Evolutionary conservation across 2,797 vertebrate species (phyloP).

Genomic region (Hydrolagus colliei): DNA sequence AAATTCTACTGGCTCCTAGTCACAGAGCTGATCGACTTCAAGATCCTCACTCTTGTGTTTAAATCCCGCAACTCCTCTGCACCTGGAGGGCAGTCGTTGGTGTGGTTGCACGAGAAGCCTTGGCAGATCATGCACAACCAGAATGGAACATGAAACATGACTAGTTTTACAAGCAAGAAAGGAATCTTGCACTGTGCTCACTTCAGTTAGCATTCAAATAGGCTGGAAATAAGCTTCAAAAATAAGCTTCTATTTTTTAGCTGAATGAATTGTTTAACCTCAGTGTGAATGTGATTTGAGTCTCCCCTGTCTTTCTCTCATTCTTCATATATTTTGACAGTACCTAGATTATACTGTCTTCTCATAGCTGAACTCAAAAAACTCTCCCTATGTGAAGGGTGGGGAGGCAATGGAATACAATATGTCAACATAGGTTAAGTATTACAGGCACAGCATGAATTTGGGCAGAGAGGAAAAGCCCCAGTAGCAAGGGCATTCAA

Average conservation of each 20-base stretch:
- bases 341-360: neutral
- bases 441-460: too few species aligned
- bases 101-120: constrained; percentile 15
- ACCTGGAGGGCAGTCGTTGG: neutral
- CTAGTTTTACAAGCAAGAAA: neutral
- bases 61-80: too few species aligned
- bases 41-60: too few species aligned
- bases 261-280: neutral
- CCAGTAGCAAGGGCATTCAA: too few species aligned
- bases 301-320: neutral
- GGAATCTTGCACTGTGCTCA: neutral
- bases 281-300: neutral
- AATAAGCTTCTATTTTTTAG: neutral
- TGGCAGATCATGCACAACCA: constrained; percentile 2
- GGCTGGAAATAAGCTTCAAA: constrained; percentile 4
- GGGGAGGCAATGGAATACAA: neutral
- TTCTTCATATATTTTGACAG: neutral
- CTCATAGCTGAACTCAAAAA: neutral
- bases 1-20: too few species aligned
- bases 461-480: too few species aligned
- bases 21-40: too few species aligned
- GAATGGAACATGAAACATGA: constrained; percentile 2
- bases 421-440: too few species aligned
- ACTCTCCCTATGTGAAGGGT: neutral
- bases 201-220: neutral